These are phyloP conservation scores for Lytechinus variegatus DNA, from an alignment of 35 echinoderm and acorn worm genomes.

Conservation along the genomic window DNA sequence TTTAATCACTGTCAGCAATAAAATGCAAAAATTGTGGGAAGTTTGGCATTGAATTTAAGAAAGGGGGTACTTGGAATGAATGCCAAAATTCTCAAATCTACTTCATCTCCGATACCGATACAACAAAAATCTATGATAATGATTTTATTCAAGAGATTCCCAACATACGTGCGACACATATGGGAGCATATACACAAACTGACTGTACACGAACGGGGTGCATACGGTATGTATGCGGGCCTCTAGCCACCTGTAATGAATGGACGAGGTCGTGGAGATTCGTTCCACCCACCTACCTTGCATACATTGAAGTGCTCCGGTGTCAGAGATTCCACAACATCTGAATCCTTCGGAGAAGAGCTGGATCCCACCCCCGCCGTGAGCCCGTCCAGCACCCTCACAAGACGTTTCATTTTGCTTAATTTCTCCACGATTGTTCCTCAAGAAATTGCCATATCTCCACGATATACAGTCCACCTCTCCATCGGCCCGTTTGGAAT, in stretches of 20 bases:
- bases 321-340: slow-evolving; percentile 88
- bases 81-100: no score
- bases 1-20: no score
- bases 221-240: slow-evolving; percentile 39
- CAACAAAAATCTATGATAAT: no score
- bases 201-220: not conserved
- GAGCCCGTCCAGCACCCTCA: slow-evolving; percentile 85
- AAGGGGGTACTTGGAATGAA: no score
- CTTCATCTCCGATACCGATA: no score
- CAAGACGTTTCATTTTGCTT: slow-evolving; percentile 81
- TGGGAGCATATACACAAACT: not conserved
- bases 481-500: slow-evolving; percentile 29
- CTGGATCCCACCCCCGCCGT: slow-evolving; percentile 67
- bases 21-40: no score
- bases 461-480: slow-evolving; percentile 56
- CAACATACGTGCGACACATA: not conserved
- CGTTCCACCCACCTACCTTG: slow-evolving; percentile 90
- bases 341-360: slow-evolving; percentile 86
- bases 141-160: no score
- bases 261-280: not conserved
- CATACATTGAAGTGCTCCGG: slow-evolving; percentile 91
- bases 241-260: slow-evolving; percentile 37
- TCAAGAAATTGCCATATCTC: slow-evolving; percentile 89
- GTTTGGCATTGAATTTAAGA: no score
- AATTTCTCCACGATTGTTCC: slow-evolving; percentile 75